These are phyloP conservation scores for Sphaerophoria rueppellii DNA, from an alignment of 2,888 invertebrate species.

Conservation along the genomic window DNA sequence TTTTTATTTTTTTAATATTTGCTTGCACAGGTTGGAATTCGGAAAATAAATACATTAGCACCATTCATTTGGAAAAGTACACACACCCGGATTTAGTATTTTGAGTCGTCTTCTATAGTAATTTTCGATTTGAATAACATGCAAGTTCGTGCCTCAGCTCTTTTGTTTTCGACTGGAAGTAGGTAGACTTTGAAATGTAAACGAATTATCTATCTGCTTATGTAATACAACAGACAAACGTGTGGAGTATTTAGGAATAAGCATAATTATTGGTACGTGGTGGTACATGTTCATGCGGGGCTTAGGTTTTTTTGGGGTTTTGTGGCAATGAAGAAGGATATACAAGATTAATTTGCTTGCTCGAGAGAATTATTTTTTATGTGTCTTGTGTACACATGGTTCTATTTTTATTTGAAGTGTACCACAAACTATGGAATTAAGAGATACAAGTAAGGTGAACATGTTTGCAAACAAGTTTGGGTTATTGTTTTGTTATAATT, in stretches of 20 bases:
- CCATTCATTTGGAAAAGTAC: not conserved
- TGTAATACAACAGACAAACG: not conserved
- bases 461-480: conserved; percentile 21
- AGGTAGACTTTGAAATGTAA: not conserved
- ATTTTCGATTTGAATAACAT: conserved; percentile 31
- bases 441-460: conserved; percentile 7
- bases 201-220: not conserved
- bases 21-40: not conserved
- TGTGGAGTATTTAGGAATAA: not conserved
- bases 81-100: conserved; percentile 55
- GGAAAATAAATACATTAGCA: not conserved
- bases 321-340: not conserved
- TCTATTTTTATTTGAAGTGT: not conserved
- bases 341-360: not conserved
- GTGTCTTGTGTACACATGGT: not conserved
- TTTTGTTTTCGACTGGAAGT: conserved; percentile 46
- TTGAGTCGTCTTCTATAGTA: conserved; percentile 20
- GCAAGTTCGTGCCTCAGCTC: conserved; percentile 59
- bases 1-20: not conserved
- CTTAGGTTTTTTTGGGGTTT: not conserved
- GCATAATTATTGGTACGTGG: not conserved
- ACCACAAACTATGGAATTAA: not conserved
- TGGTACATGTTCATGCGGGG: not conserved
- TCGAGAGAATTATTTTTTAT: not conserved
- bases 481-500: not conserved